Evolutionary conservation across 2,888 invertebrate species (phyloP), one percentile per base, ranked within the genome.

Genomic region (Magallana nippona): DNA sequence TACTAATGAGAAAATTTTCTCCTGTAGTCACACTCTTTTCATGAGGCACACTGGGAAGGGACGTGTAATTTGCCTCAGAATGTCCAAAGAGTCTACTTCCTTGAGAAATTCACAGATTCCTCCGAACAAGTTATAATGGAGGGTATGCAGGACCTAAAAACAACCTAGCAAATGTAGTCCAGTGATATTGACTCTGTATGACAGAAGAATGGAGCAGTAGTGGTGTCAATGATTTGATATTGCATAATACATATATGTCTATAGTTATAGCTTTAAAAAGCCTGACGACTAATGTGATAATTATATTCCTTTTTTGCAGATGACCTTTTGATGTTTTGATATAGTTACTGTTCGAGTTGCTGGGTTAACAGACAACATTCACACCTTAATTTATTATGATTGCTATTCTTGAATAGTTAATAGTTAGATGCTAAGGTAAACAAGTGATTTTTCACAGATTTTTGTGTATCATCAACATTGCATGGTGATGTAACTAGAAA

Each of bases 11-110:
- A 44, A 10, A 5, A 44, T 44, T 44, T 44, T 44, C 44, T 44
- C 5, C 44, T 44, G 44, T 90, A 93, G 93, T 92, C 92, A 11
- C 92, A 93, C 86, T 90, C 92, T 83, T 90, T 90, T 82, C 92
- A 92, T 85, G 89, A 91, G 85, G 92, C 91, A 13, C 91, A 92
- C 82, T 93, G 93, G 93, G 92, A 92, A 60, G 93, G 93, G 1
- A 85, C 84, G 17, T 93, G 93, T 88, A 87, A 87, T n/a, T 86
- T 92, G n/a, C 91, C 92, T 1, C 78, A 86, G 55, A 90, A 91
- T 10, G 80, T 90, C 27, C 91, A 91, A 81, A 87, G 87, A 17
- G 91, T 90, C 1, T 88, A 89, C 63, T 89, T 91, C 86, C 85
- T 89, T 44, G 89, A 86, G 56, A 89, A 88, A 19, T 86, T 89